Evolutionary conservation across 2,888 invertebrate genomes (phyloP).

Genomic region (Cryptus armator): DNA sequence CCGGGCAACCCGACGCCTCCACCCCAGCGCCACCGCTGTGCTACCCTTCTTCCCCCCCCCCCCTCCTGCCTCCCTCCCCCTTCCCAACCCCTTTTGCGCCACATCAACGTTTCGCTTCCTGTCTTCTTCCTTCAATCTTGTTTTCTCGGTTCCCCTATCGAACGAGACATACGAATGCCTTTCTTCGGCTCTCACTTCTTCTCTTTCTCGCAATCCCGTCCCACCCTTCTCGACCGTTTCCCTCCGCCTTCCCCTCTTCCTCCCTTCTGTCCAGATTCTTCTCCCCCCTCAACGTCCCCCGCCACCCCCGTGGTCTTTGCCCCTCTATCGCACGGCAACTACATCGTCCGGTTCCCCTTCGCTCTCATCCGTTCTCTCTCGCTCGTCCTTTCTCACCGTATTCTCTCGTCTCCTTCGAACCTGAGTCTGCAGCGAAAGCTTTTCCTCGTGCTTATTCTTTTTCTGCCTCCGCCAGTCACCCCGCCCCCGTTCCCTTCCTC

Average conservation of each 20-base stretch:
- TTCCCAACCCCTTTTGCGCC: slow-evolving; percentile 38
- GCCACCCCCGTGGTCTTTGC: slow-evolving; percentile 23
- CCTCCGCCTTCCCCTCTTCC: slow-evolving; percentile 4
- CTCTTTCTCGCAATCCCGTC: not conserved
- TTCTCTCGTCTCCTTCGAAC: not conserved
- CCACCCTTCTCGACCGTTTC: not conserved
- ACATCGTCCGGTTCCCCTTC: slow-evolving; percentile 60
- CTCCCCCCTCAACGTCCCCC: slow-evolving; percentile 11
- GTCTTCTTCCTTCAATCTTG: slow-evolving; percentile 34
- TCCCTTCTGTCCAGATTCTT: slow-evolving; percentile 12
- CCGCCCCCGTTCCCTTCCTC: not conserved
- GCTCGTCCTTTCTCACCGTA: not conserved
- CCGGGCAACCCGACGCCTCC: slow-evolving; percentile 78
- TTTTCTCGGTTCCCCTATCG: slow-evolving; percentile 36
- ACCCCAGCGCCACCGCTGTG: slow-evolving; percentile 72
- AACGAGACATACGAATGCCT: slow-evolving; percentile 32
- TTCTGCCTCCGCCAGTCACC: not conserved
- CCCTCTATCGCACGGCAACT: slow-evolving; percentile 65
- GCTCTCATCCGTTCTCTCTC: slow-evolving; percentile 35
- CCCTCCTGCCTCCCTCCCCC: slow-evolving; percentile 53
- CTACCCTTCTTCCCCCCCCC: slow-evolving; percentile 57
- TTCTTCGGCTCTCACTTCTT: slow-evolving; percentile 14
- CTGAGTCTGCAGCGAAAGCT: not conserved
- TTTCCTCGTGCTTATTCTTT: slow-evolving; percentile 23
- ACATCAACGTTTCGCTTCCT: slow-evolving; percentile 24